Evolutionary conservation across 1,140 invertebrate genomes (phyloP), one percentile per base, ranked within the genome.

Genomic region (Drosophila littoralis): DNA sequence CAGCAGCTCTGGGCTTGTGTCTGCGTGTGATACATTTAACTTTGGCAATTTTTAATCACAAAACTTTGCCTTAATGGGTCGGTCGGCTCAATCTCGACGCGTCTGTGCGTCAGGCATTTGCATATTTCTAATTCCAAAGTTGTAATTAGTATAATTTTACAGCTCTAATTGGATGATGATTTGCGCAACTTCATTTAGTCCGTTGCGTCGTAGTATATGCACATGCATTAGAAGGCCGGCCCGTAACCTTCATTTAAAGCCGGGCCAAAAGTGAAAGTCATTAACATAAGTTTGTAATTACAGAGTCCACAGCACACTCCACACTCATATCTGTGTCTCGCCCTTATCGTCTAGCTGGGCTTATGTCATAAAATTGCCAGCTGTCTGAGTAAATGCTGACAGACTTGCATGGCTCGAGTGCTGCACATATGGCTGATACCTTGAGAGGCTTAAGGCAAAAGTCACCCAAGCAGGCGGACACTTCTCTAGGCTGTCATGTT

Each of bases 111-210:
- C 32, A 63, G 55, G 63, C 51, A 89, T 89, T 89, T 89, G 84
- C 84, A 89, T 89, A 84, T 89, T 89, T 89, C 77, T 89, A 89
- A 89, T 89, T 89, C 82, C 84, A 89, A 89, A 89, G 84, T 89
- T 89, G 84, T 89, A 89, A 89, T 89, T 89, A 89, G 84, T 89
- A 89, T 89, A 89, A 89, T 89, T 89, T 89, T 89, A 88, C 77
- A 84, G 80, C 73, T 89, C 70, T 89, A 89, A 89, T 89, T 89
- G 84, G 80, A 88, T 89, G 84, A 83, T 88, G 83, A 89, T 83
- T 86, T 85, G 83, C 66, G 66, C 68, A 80, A 78, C 84, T 83
- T 80, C 84, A 74, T 88, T 80, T 71, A 63, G 84, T 67, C 54
- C 58, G 74, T 22, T n/a, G 40, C 52, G 9, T 32, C 32, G 38